A percentile compares a stretch with the other conserved stretches of the same genome.
phyloP scores from a whole-genome alignment of 2,113 vertebrate genomes.

The Platycercus adscitus region DNA sequence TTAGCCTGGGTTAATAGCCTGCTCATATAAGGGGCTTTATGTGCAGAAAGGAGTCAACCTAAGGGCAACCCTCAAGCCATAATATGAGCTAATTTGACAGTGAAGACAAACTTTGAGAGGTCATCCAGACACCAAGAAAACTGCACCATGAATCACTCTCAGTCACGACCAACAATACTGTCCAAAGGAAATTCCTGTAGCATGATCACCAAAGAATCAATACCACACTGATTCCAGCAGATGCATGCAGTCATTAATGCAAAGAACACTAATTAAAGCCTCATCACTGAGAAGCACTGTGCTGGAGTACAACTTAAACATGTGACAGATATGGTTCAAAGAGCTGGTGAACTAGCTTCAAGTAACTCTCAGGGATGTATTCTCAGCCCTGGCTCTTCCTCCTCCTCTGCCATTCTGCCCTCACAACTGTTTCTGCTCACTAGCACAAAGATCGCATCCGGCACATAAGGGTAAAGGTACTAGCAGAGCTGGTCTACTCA shows the following conservation, averaged over 20 bases:
- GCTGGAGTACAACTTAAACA: not conserved
- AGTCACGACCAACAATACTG: not conserved
- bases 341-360: not conserved
- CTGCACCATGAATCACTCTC: constrained; percentile 45
- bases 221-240: not conserved
- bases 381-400: not conserved
- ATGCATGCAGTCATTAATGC: not conserved
- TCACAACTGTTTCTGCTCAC: not conserved
- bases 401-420: not conserved
- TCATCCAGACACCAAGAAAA: constrained; percentile 50
- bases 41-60: constrained; percentile 53
- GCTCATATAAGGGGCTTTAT: constrained; percentile 52
- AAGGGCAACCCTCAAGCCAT: constrained; percentile 53
- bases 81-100: constrained; percentile 58
- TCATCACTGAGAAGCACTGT: not conserved
- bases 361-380: not conserved
- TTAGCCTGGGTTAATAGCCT: constrained; percentile 26
- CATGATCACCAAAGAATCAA: constrained; percentile 32
- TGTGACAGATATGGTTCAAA: not conserved
- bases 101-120: constrained; percentile 65
- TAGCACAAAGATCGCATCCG: not conserved
- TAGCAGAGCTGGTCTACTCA: not conserved
- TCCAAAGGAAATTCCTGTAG: constrained; percentile 51
- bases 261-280: constrained; percentile 34
- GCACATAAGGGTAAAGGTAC: not conserved